These are phyloP conservation scores for Leptodactylus fuscus DNA, from an alignment of 2,113 vertebrate species.

Conservation along the genomic window DNA sequence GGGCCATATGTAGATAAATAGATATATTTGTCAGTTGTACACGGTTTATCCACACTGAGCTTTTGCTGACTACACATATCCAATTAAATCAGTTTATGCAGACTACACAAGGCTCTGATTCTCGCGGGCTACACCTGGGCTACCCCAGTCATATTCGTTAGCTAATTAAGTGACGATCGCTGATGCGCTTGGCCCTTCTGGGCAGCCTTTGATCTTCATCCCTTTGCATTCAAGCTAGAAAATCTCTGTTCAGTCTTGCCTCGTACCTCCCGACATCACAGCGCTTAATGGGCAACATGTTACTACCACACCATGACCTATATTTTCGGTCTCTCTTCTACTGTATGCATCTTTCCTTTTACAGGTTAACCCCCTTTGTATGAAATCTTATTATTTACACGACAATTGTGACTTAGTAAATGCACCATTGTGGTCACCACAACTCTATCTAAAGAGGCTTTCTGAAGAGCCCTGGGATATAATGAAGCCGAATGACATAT, in stretches of 20 bases:
- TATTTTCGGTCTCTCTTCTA: background rate
- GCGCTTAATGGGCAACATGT: slow-evolving; percentile 17
- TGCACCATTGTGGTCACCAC: background rate
- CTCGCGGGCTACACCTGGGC: background rate
- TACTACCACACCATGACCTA: background rate
- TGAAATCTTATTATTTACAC: background rate
- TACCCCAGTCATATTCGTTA: slow-evolving; percentile 33
- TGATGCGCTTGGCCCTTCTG: background rate
- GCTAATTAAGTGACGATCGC: slow-evolving; percentile 37
- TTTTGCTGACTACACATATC: slow-evolving; percentile 32
- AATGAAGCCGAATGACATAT: slow-evolving; percentile 4
- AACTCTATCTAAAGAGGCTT: background rate
- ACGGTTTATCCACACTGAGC: too few species aligned
- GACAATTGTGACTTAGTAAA: background rate
- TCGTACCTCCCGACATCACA: slow-evolving; percentile 14
- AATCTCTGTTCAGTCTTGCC: slow-evolving; percentile 10
- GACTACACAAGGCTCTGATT: background rate
- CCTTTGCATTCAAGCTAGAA: slow-evolving; percentile 17
- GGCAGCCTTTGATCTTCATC: slow-evolving; percentile 37
- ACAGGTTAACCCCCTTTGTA: slow-evolving; percentile 7
- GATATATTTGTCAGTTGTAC: too few species aligned
- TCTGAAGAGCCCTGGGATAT: background rate
- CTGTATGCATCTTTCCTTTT: background rate
- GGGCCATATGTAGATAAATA: too few species aligned
- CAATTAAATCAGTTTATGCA: slow-evolving; percentile 27